Conservation (phyloP, 2,797 vertebrate genomes). For the Acrossocheilus wenchowensis region DNA sequence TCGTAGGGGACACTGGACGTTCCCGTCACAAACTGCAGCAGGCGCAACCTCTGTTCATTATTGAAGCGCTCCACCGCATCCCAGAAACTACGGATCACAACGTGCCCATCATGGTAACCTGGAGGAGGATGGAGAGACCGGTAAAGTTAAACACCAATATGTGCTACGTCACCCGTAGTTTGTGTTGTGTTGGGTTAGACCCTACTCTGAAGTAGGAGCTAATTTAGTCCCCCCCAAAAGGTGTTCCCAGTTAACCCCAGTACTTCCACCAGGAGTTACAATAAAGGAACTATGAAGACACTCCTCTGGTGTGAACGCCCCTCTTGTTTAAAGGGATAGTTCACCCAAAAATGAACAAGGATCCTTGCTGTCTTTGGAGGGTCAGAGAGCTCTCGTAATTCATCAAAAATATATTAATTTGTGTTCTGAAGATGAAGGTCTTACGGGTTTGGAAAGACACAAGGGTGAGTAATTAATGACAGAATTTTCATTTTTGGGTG, state of each 20-base stretch:
- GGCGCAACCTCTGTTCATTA: constrained; percentile 92
- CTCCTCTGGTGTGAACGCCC: not conserved
- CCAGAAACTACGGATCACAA: constrained; percentile 98
- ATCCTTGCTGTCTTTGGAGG: too few relatives aligned
- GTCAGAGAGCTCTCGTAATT: too few relatives aligned
- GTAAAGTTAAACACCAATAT: not conserved
- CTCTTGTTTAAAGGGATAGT: not conserved
- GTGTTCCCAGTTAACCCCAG: not conserved
- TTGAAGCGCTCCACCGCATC: constrained; percentile 94
- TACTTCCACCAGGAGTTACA: not conserved
- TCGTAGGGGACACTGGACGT: constrained; percentile 96
- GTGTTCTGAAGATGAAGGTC: too few relatives aligned
- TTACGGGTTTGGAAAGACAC: too few relatives aligned
- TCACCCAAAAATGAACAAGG: too few relatives aligned
- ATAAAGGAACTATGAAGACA: not conserved
- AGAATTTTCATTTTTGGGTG: too few relatives aligned
- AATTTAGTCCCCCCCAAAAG: not conserved
- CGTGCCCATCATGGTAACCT: constrained; percentile 97
- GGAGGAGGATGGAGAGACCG: not conserved
- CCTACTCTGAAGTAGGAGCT: not conserved
- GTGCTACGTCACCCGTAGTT: not conserved
- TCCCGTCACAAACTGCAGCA: constrained; percentile 95
- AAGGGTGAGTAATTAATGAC: too few relatives aligned
- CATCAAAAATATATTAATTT: too few relatives aligned
- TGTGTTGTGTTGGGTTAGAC: not conserved